Base-by-base conservation (phyloP, 2,113 vertebrate genomes). In the Indri indri region DNA sequence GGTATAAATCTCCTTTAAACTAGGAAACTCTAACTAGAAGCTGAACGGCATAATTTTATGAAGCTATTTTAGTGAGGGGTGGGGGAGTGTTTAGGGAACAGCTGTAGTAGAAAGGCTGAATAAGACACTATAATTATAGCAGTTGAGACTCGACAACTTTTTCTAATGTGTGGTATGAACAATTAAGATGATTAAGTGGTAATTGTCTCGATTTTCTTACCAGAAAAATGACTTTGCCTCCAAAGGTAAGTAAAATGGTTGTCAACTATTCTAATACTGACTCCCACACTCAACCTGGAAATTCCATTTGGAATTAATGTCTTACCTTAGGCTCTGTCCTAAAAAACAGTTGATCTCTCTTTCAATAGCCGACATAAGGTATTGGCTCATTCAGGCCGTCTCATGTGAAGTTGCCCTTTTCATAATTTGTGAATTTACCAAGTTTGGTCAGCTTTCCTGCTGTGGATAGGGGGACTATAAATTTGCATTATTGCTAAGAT, bases 111-210 rank as follows among this genome's bases (percentile, higher is more conserved):
- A 80, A 61, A 95, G 83, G 30, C 50, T 52, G 74, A 86, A 50
- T 27, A 76, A 95, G 88, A 92, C 20, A 30, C 71, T 76, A 10
- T 96, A 88, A 96, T 94, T 85, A 90, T 6, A 88, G 81, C 81
- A 27, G 37, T 77, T 22, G 32, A 70, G 86, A 37, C 23, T 4
- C 73, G 17, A 54, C 0, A 8, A 70, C 81, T 87, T 90, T 88
- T 88, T 76, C 52, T 81, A 79, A 91, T 50, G 86, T 54, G 77
- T 79, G 86, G 32, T 45, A 18, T 14, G 77, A 88, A 95, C 74
- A 88, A 66, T 88, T 92, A 94, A 94, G 88, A 94, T 59, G 88
- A 86, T 94, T 92, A 92, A 88, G 57, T 85, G 83, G 65, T 81
- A n/a, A 95, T 23, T 42, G 40, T 42, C 52, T 92, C 66, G 12